These are phyloP conservation scores for Asbolus verrucosus DNA, from an alignment of 1,140 invertebrate species.

Conservation along the genomic window DNA sequence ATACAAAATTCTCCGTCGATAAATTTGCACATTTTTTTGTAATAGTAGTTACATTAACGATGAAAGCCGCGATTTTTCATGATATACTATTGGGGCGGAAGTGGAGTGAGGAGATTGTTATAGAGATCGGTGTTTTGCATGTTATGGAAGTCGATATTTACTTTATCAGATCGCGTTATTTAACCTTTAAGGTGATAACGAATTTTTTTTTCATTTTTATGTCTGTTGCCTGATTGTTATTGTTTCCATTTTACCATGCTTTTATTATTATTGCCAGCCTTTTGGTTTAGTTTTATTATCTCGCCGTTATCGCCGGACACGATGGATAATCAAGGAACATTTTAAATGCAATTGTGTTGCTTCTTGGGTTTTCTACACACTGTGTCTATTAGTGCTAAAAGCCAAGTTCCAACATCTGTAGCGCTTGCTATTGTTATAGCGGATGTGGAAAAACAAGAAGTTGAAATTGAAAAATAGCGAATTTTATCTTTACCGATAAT, in stretches of 20 bases:
- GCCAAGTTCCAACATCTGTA: too few relatives aligned
- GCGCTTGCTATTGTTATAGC: too few relatives aligned
- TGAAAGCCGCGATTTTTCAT: background rate
- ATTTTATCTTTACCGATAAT: too few relatives aligned
- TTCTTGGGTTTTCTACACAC: too few relatives aligned
- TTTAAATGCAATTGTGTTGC: too few relatives aligned
- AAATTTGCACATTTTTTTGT: slow-evolving; percentile 26
- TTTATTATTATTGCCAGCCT: background rate
- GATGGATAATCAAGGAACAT: too few relatives aligned
- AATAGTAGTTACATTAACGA: background rate
- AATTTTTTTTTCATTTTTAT: slow-evolving; percentile 14
- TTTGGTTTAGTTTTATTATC: background rate
- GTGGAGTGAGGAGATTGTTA: slow-evolving; percentile 12
- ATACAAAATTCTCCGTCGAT: background rate
- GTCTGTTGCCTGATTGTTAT: slow-evolving; percentile 6
- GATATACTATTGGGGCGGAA: background rate
- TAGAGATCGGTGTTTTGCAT: slow-evolving; percentile 30
- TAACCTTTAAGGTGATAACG: slow-evolving; percentile 18
- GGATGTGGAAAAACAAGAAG: too few relatives aligned
- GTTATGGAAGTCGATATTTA: slow-evolving; percentile 24
- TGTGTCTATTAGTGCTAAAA: too few relatives aligned
- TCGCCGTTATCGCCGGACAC: background rate
- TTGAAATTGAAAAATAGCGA: too few relatives aligned
- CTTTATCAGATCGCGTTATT: slow-evolving; percentile 23
- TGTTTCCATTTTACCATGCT: background rate